These are phyloP conservation scores for Hylaea fasciaria DNA, from an alignment of 2,888 invertebrate species.

Conservation along the genomic window DNA sequence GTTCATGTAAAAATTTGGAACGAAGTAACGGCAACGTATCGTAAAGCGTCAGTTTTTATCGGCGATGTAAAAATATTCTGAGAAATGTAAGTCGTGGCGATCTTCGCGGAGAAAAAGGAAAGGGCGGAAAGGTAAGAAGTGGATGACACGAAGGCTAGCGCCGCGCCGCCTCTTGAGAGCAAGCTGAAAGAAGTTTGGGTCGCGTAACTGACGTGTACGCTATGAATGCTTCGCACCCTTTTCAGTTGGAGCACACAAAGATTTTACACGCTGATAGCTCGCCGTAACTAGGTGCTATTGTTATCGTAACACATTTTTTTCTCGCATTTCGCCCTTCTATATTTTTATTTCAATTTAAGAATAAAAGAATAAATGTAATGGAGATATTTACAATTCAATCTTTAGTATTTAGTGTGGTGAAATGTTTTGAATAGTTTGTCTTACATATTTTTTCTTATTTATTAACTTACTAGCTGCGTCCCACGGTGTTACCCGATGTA, in stretches of 20 bases:
- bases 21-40: constrained; percentile 49
- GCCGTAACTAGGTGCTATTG: constrained; percentile 56
- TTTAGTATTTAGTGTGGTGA: no score
- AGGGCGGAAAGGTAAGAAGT: constrained; percentile 64
- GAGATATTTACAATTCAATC: not conserved
- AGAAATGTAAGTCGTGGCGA: constrained; percentile 57
- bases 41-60: constrained; percentile 54
- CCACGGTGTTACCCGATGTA: no score
- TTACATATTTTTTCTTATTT: no score
- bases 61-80: constrained; percentile 49
- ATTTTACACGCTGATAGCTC: constrained; percentile 59
- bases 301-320: constrained; percentile 44
- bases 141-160: constrained; percentile 66
- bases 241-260: constrained; percentile 56
- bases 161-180: constrained; percentile 64
- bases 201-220: constrained; percentile 70
- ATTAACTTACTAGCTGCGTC: no score
- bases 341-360: constrained; percentile 7
- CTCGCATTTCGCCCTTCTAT: constrained; percentile 38
- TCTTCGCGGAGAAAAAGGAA: constrained; percentile 51
- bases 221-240: constrained; percentile 72
- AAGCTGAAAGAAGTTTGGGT: constrained; percentile 74
- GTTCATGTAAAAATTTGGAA: constrained; percentile 43
- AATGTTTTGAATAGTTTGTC: no score
- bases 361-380: not conserved